These are phyloP conservation scores for Ennomos quercinarius DNA, from an alignment of 2,888 invertebrate genomes.

Conservation along the genomic window DNA sequence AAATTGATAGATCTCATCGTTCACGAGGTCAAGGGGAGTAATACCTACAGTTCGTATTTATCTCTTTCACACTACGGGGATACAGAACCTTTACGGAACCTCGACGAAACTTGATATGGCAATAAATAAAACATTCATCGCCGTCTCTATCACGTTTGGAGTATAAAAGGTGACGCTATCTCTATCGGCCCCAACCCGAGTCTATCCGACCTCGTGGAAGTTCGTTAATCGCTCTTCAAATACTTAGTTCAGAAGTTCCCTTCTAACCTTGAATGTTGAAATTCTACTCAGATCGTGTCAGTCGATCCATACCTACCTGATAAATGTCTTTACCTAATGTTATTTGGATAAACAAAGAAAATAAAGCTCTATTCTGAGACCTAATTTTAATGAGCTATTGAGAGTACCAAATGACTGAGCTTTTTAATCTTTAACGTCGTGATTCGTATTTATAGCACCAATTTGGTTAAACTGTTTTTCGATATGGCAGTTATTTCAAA, in stretches of 20 bases:
- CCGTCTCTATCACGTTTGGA: slow-evolving; percentile 50
- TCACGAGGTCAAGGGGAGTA: slow-evolving; percentile 54
- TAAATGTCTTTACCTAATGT: slow-evolving; percentile 18
- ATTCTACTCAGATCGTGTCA: slow-evolving; percentile 57
- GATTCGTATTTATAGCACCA: slow-evolving; percentile 6
- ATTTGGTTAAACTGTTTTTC: not conserved
- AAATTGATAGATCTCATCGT: slow-evolving; percentile 52
- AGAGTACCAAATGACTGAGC: not conserved
- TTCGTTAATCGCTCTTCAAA: slow-evolving; percentile 78
- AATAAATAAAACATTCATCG: slow-evolving; percentile 75
- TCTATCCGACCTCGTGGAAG: slow-evolving; percentile 61
- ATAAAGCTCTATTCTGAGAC: slow-evolving; percentile 2
- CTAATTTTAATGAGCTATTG: not conserved
- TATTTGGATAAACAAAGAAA: slow-evolving; percentile 16
- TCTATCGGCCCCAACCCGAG: slow-evolving; percentile 49
- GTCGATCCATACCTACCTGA: slow-evolving; percentile 38
- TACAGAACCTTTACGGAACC: slow-evolving; percentile 44
- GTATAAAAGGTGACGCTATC: slow-evolving; percentile 44
- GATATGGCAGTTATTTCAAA: slow-evolving; percentile 1
- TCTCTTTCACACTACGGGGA: slow-evolving; percentile 63
- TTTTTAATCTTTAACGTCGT: not conserved
- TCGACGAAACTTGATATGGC: slow-evolving; percentile 70
- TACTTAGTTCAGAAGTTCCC: slow-evolving; percentile 76
- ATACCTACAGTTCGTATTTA: slow-evolving; percentile 54
- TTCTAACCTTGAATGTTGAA: slow-evolving; percentile 76